These are phyloP conservation scores for Sphaeridia pumilis DNA, from an alignment of 2,888 invertebrate genomes.

Conservation along the genomic window DNA sequence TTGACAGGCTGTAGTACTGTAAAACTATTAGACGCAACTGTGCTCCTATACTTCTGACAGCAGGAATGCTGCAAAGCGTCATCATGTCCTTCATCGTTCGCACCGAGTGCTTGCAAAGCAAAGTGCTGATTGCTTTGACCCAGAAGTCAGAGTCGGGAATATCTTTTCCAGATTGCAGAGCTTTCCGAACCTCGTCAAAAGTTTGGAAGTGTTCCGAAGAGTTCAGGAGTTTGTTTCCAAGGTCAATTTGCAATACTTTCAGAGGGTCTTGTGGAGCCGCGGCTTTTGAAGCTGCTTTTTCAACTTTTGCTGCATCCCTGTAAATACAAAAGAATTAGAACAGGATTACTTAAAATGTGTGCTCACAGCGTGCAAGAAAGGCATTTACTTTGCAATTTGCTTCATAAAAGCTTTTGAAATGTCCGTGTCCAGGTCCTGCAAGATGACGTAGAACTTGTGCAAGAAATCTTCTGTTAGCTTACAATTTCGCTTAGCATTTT, in stretches of 20 bases:
- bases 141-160: slow-evolving; percentile 5
- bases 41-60: too few species aligned
- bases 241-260: background rate
- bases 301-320: slow-evolving; percentile 9
- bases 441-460: slow-evolving; percentile 11
- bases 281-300: background rate
- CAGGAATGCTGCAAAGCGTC: background rate
- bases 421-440: slow-evolving; percentile 1
- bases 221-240: slow-evolving; percentile 10
- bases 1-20: too few species aligned
- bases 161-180: background rate
- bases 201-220: slow-evolving; percentile 5
- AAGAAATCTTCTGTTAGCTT: slow-evolving; percentile 3
- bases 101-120: background rate
- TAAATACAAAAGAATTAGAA: too few species aligned
- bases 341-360: too few species aligned
- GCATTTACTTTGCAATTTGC: slow-evolving; percentile 7
- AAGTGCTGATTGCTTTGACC: background rate
- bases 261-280: background rate
- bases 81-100: background rate
- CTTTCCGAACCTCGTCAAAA: background rate
- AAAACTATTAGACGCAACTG: too few species aligned
- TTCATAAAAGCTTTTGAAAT: background rate
- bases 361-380: too few species aligned
- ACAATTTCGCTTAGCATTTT: slow-evolving; percentile 1